These are phyloP conservation scores for Glyptemys insculpta DNA, from an alignment of 2,797 vertebrate species.

Conservation along the genomic window DNA sequence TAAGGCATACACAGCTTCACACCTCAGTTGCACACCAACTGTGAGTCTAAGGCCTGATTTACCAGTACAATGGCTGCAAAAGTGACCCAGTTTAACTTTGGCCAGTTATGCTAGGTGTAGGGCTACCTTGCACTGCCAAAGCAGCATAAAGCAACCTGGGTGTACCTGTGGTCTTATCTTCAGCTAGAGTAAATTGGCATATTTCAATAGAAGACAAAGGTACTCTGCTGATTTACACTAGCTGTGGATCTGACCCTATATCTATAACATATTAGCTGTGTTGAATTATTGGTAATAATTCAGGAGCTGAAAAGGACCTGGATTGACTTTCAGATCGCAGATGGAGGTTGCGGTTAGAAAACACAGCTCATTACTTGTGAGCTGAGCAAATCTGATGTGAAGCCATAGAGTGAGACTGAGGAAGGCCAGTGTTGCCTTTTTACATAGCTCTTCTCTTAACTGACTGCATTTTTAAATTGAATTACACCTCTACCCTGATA, in stretches of 20 bases:
- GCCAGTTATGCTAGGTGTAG: background rate
- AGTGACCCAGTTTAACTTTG: background rate
- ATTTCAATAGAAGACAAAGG: background rate
- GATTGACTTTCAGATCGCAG: background rate
- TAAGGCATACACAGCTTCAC: background rate
- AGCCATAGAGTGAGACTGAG: background rate
- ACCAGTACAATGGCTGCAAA: background rate
- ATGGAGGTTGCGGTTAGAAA: background rate
- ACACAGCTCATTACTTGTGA: background rate
- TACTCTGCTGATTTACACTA: rapidly evolving
- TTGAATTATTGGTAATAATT: background rate
- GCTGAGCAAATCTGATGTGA: background rate
- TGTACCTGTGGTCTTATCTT: rapidly evolving
- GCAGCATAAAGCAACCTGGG: background rate
- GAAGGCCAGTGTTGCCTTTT: background rate
- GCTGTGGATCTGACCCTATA: background rate
- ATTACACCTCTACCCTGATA: background rate
- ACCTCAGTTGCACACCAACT: background rate
- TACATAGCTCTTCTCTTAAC: background rate
- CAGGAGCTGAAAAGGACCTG: background rate
- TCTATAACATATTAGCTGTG: background rate
- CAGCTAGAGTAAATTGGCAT: background rate
- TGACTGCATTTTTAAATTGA: background rate
- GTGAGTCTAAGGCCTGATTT: background rate
- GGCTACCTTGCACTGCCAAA: background rate